These are phyloP conservation scores for Phragmatobia fuliginosa DNA, from an alignment of 2,888 invertebrate species.

Conservation along the genomic window DNA sequence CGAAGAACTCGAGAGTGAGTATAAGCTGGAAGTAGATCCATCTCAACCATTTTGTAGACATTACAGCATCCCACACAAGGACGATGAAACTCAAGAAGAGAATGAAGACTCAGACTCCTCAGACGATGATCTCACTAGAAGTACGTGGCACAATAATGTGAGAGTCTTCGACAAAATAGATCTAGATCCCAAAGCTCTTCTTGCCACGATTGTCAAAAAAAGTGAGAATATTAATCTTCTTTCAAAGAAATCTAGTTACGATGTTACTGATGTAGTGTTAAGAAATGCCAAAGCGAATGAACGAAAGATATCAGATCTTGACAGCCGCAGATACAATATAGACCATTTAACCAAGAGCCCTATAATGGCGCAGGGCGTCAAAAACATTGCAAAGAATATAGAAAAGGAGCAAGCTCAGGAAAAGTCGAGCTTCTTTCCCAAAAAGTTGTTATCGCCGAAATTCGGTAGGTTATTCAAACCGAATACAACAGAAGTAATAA, in stretches of 20 bases:
- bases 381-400: conserved; percentile 62
- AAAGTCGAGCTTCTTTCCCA: conserved; percentile 73
- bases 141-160: conserved; percentile 59
- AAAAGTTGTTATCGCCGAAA: conserved; percentile 79
- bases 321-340: conserved; percentile 69
- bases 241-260: conserved; percentile 69
- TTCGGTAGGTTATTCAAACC: conserved; percentile 77
- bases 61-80: conserved; percentile 67
- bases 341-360: conserved; percentile 64
- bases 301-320: conserved; percentile 64
- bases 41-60: conserved; percentile 67
- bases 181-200: conserved; percentile 59
- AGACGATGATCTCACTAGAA: conserved; percentile 49
- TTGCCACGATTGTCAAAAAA: conserved; percentile 62
- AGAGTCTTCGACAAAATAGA: conserved; percentile 60
- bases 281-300: conserved; percentile 59
- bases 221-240: conserved; percentile 60
- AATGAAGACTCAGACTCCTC: conserved; percentile 49
- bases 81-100: conserved; percentile 48
- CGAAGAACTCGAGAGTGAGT: conserved; percentile 72
- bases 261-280: conserved; percentile 64
- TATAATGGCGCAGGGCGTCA: conserved; percentile 62
- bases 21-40: conserved; percentile 59
- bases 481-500: conserved; percentile 63
- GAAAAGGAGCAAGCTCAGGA: conserved; percentile 61